A percentile compares a stretch with the other conserved stretches of the same genome.
Evolutionary conservation across 2,113 vertebrate genomes (phyloP).

Genomic region (Ptilonorhynchus violaceus): DNA sequence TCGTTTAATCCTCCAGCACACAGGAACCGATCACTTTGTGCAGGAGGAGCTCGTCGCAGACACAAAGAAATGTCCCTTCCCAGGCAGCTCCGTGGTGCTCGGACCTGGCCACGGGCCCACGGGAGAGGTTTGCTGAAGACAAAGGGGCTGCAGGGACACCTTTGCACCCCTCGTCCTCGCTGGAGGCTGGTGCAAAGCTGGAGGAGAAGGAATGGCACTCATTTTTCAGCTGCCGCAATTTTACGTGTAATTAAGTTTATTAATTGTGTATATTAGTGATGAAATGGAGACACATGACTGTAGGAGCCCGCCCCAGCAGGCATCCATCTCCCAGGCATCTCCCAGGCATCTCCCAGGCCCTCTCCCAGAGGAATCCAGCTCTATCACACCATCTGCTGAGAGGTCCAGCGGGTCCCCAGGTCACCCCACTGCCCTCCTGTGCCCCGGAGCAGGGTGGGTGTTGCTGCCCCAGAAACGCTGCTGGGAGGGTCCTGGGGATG

Average conservation of each 20-base stretch:
- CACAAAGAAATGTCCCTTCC: not conserved
- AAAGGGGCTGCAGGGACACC: not conserved
- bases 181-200: not conserved
- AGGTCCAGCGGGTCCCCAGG: not conserved
- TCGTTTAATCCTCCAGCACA: not conserved
- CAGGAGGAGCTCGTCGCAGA: not conserved
- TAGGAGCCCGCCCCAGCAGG: not conserved
- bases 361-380: not conserved
- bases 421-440: not conserved
- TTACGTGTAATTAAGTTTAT: slow-evolving; percentile 74
- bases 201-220: not conserved
- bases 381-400: not conserved
- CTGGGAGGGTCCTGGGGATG: not conserved
- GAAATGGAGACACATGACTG: slow-evolving; percentile 63
- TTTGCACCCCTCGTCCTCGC: not conserved
- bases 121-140: not conserved
- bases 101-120: fast-evolving
- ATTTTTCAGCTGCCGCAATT: slow-evolving; percentile 63
- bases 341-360: not conserved
- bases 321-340: slow-evolving; percentile 34
- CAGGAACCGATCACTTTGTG: not conserved
- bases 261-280: slow-evolving; percentile 66
- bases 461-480: not conserved
- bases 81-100: not conserved
- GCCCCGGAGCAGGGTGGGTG: not conserved